Conservation (phyloP, 2,113 vertebrate species). For the Talpa occidentalis region DNA sequence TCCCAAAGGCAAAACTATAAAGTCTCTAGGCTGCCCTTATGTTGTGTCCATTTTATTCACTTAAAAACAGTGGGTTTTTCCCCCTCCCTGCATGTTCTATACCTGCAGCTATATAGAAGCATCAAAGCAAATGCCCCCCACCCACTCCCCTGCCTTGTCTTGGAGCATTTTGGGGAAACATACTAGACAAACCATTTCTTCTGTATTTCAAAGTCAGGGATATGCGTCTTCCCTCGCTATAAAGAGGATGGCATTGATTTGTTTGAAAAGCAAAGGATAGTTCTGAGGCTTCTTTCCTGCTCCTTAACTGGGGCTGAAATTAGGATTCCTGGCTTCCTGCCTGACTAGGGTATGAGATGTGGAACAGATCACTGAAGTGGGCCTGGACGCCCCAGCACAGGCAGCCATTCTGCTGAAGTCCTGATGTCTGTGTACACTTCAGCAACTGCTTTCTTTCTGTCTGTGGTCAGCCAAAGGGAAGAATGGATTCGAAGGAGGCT, state of each 20-base stretch:
- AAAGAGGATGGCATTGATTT: background rate
- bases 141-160: background rate
- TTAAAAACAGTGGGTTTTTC: background rate
- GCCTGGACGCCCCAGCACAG: background rate
- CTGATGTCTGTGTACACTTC: background rate
- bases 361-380: background rate
- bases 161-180: background rate
- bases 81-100: background rate
- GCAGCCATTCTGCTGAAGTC: background rate
- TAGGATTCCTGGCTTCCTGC: background rate
- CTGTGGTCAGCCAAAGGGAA: background rate
- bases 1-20: background rate
- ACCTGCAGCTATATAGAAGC: background rate
- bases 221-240: fast-evolving
- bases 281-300: background rate
- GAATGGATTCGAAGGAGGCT: background rate
- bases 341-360: background rate
- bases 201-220: background rate
- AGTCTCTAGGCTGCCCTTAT: background rate
- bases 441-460: background rate
- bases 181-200: background rate
- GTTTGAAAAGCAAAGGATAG: background rate
- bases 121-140: background rate
- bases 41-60: background rate
- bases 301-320: background rate